These are phyloP conservation scores for Eulimnadia texana DNA, from an alignment of 1,140 invertebrate species.

Conservation along the genomic window DNA sequence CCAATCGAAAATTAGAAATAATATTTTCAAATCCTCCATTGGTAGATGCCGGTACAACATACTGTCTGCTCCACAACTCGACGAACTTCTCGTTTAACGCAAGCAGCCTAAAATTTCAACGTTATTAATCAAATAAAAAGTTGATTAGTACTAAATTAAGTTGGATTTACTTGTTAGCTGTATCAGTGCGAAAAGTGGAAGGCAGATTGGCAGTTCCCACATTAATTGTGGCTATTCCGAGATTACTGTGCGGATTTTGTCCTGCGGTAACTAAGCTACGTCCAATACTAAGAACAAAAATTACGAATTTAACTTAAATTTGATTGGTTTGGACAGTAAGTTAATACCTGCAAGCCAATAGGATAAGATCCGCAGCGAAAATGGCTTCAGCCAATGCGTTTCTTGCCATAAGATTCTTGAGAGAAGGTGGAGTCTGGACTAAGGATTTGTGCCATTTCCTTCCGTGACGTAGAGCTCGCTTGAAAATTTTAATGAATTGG, in stretches of 20 bases:
- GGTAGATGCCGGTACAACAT: no score
- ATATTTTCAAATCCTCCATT: no score
- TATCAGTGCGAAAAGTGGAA: slow-evolving; percentile 43
- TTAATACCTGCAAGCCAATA: slow-evolving; percentile 37
- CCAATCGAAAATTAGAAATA: no score
- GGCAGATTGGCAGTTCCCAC: slow-evolving; percentile 43
- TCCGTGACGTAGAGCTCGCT: slow-evolving; percentile 44
- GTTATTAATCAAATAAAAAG: neutral
- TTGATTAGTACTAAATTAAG: neutral
- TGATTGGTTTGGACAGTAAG: no score
- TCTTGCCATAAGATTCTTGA: slow-evolving; percentile 28
- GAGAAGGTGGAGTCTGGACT: neutral
- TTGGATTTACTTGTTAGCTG: slow-evolving; percentile 42
- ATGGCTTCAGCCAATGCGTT: slow-evolving; percentile 40
- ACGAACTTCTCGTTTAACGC: slow-evolving; percentile 42
- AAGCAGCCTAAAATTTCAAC: slow-evolving; percentile 29
- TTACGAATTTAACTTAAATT: neutral
- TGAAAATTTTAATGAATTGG: no score
- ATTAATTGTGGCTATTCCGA: slow-evolving; percentile 46
- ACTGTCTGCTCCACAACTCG: slow-evolving; percentile 39
- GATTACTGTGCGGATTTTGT: slow-evolving; percentile 43
- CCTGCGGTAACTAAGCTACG: slow-evolving; percentile 40
- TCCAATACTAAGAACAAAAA: slow-evolving; percentile 34
- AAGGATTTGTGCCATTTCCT: slow-evolving; percentile 34
- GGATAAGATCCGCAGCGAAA: slow-evolving; percentile 43